Percentiles rank a stretch among this genome's conserved stretches.
Evolutionary conservation across 2,797 vertebrate species (phyloP).

Genomic region (Sebastes flavidus): DNA sequence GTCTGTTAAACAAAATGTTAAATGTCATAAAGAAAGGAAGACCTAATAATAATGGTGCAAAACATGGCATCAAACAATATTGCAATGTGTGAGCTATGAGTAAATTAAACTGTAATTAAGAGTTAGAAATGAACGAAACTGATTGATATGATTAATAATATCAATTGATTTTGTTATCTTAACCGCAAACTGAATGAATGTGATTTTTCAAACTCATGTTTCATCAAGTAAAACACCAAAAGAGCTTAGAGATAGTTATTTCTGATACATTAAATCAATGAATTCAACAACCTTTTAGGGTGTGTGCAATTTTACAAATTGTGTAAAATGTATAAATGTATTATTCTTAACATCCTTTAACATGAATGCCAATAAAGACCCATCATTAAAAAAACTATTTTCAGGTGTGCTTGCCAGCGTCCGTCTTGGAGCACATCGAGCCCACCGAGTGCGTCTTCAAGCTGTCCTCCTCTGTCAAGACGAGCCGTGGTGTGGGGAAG

Average conservation of each 20-base stretch:
- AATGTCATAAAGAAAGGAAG: neutral
- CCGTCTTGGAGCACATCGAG: slow-evolving; percentile 88
- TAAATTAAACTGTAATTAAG: neutral
- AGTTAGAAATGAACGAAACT: neutral
- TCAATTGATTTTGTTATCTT: neutral
- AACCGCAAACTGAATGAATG: too few relatives aligned
- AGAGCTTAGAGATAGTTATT: neutral
- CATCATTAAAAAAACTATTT: neutral
- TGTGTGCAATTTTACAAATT: neutral
- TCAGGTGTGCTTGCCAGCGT: slow-evolving; percentile 85
- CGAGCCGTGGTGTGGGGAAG: slow-evolving; percentile 92
- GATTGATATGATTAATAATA: neutral
- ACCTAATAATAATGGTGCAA: neutral
- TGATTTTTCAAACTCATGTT: too few relatives aligned
- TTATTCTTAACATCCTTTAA: neutral
- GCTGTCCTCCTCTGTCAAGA: slow-evolving; percentile 93
- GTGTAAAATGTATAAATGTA: neutral
- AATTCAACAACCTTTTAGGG: neutral
- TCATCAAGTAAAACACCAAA: too few relatives aligned
- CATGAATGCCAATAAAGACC: neutral
- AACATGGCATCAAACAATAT: neutral
- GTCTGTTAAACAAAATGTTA: too few relatives aligned
- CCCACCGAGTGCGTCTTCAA: slow-evolving; percentile 93
- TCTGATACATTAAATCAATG: neutral
- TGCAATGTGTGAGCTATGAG: neutral